Evolutionary conservation across 2,113 vertebrate genomes (phyloP).

Genomic region (Oryzias celebensis): DNA sequence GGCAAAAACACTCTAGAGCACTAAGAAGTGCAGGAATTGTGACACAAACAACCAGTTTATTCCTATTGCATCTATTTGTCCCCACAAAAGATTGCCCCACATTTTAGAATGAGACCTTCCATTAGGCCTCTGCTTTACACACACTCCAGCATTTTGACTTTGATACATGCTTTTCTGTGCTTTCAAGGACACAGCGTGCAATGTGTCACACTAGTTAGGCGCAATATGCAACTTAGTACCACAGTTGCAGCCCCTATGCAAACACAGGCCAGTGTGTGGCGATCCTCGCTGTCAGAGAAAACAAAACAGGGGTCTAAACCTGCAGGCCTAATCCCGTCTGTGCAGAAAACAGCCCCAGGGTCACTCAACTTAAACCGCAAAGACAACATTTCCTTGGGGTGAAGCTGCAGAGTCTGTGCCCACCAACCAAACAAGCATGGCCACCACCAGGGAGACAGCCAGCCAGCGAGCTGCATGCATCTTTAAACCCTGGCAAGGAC

Average conservation of each 20-base stretch:
- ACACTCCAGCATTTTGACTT: constrained; percentile 23
- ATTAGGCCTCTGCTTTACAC: constrained; percentile 40
- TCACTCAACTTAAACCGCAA: constrained; percentile 58
- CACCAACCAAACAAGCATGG: constrained; percentile 19
- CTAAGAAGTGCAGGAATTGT: no score
- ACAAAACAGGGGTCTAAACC: constrained; percentile 71
- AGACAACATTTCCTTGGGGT: constrained; percentile 65
- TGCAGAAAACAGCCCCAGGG: constrained; percentile 56
- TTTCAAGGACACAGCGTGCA: constrained; percentile 53
- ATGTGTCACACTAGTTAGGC: constrained; percentile 44
- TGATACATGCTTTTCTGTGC: constrained; percentile 37
- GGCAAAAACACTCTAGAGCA: no score
- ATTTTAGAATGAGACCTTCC: constrained; percentile 40
- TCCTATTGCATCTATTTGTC: constrained; percentile 39
- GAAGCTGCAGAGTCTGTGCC: constrained; percentile 35
- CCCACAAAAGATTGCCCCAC: constrained; percentile 27
- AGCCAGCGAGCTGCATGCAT: constrained; percentile 39
- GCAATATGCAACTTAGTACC: constrained; percentile 50
- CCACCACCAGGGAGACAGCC: constrained; percentile 29
- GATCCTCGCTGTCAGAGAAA: constrained; percentile 56
- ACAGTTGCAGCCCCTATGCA: constrained; percentile 32
- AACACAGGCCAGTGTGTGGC: constrained; percentile 53
- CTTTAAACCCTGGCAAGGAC: constrained; percentile 59
- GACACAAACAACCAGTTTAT: constrained; percentile 1
- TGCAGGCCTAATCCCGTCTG: constrained; percentile 68